Conservation (phyloP, 1,140 invertebrate species). For the Drosophila pruinosa region DNA sequence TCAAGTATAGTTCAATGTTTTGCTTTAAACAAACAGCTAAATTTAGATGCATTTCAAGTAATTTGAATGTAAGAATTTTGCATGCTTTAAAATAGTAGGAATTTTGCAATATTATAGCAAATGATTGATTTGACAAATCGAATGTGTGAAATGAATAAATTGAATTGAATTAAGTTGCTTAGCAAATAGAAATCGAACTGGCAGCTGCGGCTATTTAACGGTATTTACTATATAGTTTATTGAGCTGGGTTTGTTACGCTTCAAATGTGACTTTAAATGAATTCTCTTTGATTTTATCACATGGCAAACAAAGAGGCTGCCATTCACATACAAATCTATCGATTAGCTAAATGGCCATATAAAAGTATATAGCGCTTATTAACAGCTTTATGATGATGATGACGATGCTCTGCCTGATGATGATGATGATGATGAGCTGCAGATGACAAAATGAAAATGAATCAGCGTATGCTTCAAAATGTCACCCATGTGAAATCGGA, state of each 20-base stretch:
- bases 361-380: constrained; percentile 20
- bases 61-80: too few relatives aligned
- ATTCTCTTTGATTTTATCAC: constrained; percentile 10
- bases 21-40: too few relatives aligned
- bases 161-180: neutral
- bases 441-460: constrained; percentile 27
- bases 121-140: neutral
- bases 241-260: neutral
- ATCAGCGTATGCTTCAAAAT: constrained; percentile 25
- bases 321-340: constrained; percentile 32
- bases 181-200: neutral
- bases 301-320: neutral
- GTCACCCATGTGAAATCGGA: constrained; percentile 46
- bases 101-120: too few relatives aligned
- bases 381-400: constrained; percentile 8
- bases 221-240: neutral
- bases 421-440: neutral
- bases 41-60: too few relatives aligned
- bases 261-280: constrained; percentile 3
- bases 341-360: constrained; percentile 32
- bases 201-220: neutral
- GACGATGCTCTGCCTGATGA: neutral
- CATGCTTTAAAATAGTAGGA: too few relatives aligned
- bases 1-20: too few relatives aligned
- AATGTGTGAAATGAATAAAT: neutral